Evolutionary conservation across 1,140 invertebrate genomes (phyloP).

Genomic region (Leptopilina boulardi): DNA sequence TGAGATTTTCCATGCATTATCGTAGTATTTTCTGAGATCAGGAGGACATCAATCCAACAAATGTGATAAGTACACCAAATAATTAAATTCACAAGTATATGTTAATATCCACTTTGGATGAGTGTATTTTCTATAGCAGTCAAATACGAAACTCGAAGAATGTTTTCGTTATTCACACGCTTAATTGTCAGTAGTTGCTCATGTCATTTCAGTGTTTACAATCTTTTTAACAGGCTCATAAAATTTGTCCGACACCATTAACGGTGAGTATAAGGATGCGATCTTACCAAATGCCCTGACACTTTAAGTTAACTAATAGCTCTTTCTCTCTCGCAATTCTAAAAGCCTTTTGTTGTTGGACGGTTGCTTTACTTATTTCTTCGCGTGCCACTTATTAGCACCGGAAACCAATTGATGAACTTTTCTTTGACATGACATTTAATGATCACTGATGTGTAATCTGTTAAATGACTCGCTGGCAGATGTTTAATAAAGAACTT

Average conservation of each 20-base stretch:
- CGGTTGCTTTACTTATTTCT: not conserved
- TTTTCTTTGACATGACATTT: not conserved
- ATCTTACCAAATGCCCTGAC: not conserved
- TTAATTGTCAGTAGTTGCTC: conserved; percentile 20
- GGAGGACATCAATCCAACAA: too few relatives aligned
- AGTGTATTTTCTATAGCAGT: too few relatives aligned
- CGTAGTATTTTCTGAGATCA: too few relatives aligned
- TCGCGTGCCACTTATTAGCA: not conserved
- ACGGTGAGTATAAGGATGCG: not conserved
- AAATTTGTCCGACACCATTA: conserved; percentile 1
- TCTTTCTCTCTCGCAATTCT: conserved; percentile 6
- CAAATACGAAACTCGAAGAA: too few relatives aligned
- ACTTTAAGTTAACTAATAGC: not conserved
- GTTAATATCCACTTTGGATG: too few relatives aligned
- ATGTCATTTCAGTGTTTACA: not conserved
- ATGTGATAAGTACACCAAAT: too few relatives aligned
- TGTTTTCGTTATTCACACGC: not conserved
- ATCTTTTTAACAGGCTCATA: not conserved
- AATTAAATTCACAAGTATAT: too few relatives aligned
- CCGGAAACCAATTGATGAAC: not conserved
- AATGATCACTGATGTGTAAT: not conserved
- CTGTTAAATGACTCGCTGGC: not conserved
- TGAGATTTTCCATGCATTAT: too few relatives aligned
- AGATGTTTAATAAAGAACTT: not conserved
- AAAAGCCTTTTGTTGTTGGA: not conserved